These are phyloP conservation scores for Tympanoctomys barrerae DNA, from an alignment of 2,797 vertebrate genomes.

Conservation along the genomic window DNA sequence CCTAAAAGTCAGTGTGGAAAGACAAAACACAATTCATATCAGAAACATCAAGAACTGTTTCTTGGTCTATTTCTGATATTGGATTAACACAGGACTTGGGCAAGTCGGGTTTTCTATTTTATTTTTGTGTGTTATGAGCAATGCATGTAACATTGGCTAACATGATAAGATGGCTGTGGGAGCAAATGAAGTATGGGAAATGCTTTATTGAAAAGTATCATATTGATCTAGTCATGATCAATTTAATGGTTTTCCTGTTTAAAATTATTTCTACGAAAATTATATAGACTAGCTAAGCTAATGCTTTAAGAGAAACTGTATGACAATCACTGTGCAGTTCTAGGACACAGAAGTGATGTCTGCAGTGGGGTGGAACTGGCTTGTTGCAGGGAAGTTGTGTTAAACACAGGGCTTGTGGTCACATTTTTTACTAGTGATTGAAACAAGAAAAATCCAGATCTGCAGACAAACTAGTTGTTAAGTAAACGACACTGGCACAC, in stretches of 20 bases:
- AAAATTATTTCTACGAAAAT: constrained; percentile 43
- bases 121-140: neutral
- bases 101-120: neutral
- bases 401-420: neutral
- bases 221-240: neutral
- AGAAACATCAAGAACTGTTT: neutral
- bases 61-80: constrained; percentile 23
- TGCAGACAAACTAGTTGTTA: constrained; percentile 11
- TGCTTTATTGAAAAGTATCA: neutral
- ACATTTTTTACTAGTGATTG: constrained; percentile 8
- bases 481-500: neutral
- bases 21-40: neutral
- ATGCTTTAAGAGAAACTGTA: neutral
- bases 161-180: neutral
- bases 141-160: neutral
- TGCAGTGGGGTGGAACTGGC: neutral
- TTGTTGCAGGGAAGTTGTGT: neutral
- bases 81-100: neutral
- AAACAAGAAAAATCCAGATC: constrained; percentile 45
- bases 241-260: constrained; percentile 9
- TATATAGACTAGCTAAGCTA: constrained; percentile 35
- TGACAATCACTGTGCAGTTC: neutral
- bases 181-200: neutral
- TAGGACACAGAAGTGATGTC: neutral
- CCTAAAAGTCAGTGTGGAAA: neutral